Percentiles rank a stretch among this genome's conserved stretches.
These are phyloP conservation scores for Cabera pusaria DNA, from an alignment of 2,888 invertebrate genomes.

Conservation along the genomic window DNA sequence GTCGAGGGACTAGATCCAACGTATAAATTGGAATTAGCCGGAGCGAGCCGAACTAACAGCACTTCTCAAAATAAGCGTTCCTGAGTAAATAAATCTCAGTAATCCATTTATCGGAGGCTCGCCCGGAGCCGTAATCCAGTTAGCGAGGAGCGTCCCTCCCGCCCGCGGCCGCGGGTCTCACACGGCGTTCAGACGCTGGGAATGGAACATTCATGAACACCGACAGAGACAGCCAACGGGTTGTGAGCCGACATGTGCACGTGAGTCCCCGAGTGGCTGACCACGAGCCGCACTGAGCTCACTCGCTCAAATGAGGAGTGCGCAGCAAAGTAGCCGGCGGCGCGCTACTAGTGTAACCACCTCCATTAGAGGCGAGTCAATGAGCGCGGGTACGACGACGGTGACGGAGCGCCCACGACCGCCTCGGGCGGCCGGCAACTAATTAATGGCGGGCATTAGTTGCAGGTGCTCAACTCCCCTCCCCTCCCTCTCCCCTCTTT, in stretches of 20 bases:
- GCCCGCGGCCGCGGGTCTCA: background rate
- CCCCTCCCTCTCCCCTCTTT: background rate
- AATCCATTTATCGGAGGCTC: conserved; percentile 22
- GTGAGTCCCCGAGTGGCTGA: too few relatives aligned
- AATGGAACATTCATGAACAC: too few relatives aligned
- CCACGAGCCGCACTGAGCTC: too few relatives aligned
- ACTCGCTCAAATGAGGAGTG: too few relatives aligned
- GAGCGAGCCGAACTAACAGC: conserved; percentile 15
- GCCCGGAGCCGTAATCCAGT: conserved; percentile 15
- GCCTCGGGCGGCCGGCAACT: conserved; percentile 4
- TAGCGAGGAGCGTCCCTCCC: conserved; percentile 7
- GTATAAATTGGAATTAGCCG: conserved; percentile 17
- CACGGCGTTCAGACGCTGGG: too few relatives aligned
- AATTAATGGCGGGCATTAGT: conserved; percentile 22
- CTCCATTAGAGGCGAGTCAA: conserved; percentile 8
- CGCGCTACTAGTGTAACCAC: conserved; percentile 3
- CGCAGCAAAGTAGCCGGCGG: too few relatives aligned
- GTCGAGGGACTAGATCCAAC: conserved; percentile 10
- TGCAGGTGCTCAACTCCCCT: conserved; percentile 16
- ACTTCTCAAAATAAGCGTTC: conserved; percentile 22
- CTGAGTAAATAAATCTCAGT: conserved; percentile 21
- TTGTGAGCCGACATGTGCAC: too few relatives aligned
- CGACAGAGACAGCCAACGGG: too few relatives aligned
- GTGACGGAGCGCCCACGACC: background rate
- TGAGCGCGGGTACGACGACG: too few relatives aligned